Conservation (phyloP, 2,888 invertebrate species). For the Torymus aiolomorphi region DNA sequence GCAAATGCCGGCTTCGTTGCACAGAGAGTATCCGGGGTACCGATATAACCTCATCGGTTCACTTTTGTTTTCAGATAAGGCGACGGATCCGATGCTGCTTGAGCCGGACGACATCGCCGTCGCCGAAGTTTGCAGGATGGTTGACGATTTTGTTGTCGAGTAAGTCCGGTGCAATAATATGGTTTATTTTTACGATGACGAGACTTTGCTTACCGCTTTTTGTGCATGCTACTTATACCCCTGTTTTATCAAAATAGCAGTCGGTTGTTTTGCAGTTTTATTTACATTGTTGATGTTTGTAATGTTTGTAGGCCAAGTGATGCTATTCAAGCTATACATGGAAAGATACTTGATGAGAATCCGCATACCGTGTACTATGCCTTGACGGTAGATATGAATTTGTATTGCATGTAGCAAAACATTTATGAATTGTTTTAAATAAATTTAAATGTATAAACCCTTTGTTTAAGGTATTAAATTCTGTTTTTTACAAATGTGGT, state of each 20-base stretch:
- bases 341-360: conserved; percentile 19
- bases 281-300: background rate
- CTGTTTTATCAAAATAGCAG: too few relatives aligned
- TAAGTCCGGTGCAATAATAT: background rate
- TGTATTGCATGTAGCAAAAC: background rate
- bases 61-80: conserved; percentile 12
- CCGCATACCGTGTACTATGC: background rate
- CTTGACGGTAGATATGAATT: background rate
- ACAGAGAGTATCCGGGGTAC: too few relatives aligned
- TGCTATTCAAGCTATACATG: conserved; percentile 16
- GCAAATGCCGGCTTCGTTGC: too few relatives aligned
- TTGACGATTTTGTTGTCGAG: background rate
- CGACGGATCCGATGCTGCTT: background rate
- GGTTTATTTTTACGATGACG: too few relatives aligned
- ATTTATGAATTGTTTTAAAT: background rate
- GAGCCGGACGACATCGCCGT: background rate
- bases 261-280: too few relatives aligned
- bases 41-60: too few relatives aligned
- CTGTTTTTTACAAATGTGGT: conserved; percentile 31
- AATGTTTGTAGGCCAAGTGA: conserved; percentile 11
- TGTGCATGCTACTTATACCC: too few relatives aligned
- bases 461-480: conserved; percentile 32
- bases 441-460: too few relatives aligned
- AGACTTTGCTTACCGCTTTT: too few relatives aligned
- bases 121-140: background rate